These are phyloP conservation scores for Marisa cornuarietis DNA, from an alignment of 1,140 invertebrate genomes.

Conservation along the genomic window DNA sequence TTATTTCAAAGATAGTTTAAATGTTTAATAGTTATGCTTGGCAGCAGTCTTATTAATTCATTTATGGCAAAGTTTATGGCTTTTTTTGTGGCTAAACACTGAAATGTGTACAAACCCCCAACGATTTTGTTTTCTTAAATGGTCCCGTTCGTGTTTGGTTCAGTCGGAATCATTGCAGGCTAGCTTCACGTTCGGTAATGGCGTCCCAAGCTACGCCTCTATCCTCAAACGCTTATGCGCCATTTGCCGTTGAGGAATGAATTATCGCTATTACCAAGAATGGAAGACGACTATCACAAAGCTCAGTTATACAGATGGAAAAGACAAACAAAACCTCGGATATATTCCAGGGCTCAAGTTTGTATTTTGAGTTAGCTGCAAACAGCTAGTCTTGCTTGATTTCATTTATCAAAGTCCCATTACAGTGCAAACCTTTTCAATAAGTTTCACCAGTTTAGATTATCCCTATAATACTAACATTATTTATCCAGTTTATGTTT, in stretches of 20 bases:
- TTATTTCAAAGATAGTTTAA: too few species aligned
- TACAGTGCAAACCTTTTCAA: not conserved
- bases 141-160: not conserved
- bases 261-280: not conserved
- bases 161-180: not conserved
- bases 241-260: not conserved
- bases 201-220: constrained; percentile 8
- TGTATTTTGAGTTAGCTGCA: not conserved
- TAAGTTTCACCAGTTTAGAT: not conserved
- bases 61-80: too few species aligned
- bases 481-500: not conserved
- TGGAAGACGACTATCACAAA: constrained; percentile 21
- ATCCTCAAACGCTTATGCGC: too few species aligned
- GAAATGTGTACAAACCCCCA: too few species aligned
- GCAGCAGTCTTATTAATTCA: too few species aligned
- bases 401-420: not conserved
- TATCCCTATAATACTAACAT: not conserved
- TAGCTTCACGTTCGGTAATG: constrained; percentile 1
- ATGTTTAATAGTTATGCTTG: too few species aligned
- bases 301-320: constrained; percentile 19
- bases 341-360: constrained; percentile 27
- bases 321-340: constrained; percentile 18
- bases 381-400: not conserved
- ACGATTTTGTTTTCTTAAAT: not conserved
- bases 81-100: too few species aligned